Evolutionary conservation across 2,113 vertebrate genomes (phyloP).

Genomic region (Silurus meridionalis): DNA sequence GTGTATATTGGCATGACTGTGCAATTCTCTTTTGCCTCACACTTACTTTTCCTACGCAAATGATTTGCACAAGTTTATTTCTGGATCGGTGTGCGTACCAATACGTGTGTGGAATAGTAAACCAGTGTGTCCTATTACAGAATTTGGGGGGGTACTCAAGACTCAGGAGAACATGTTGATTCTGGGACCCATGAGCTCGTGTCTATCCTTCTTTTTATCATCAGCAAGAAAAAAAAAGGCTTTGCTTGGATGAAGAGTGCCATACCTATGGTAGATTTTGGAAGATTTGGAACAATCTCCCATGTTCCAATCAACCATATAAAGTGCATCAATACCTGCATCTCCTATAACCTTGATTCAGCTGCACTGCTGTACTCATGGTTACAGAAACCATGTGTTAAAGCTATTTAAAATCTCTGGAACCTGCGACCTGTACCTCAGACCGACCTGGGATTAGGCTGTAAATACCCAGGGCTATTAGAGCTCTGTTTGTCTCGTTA

Average conservation of each 20-base stretch:
- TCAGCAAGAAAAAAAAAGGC: no score
- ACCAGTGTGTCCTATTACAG: background rate
- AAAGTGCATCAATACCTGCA: background rate
- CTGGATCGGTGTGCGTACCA: no score
- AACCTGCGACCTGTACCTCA: background rate
- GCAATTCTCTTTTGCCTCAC: no score
- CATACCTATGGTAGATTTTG: no score
- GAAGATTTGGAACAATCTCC: no score
- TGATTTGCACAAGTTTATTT: no score
- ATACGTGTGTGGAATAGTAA: background rate
- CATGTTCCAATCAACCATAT: background rate
- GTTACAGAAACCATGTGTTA: background rate
- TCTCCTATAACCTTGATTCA: background rate
- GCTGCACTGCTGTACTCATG: background rate
- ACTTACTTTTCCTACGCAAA: no score
- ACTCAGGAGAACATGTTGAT: background rate
- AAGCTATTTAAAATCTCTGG: background rate
- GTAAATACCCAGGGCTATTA: conserved; percentile 13
- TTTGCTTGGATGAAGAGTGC: no score
- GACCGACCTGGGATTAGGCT: background rate
- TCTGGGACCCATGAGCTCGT: background rate
- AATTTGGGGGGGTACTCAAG: background rate
- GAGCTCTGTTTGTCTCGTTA: conserved; percentile 36
- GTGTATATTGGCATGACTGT: no score
- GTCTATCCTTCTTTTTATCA: background rate